Conservation (phyloP, 2,797 vertebrate species). For the Oryzias dopingdopingensis region DNA sequence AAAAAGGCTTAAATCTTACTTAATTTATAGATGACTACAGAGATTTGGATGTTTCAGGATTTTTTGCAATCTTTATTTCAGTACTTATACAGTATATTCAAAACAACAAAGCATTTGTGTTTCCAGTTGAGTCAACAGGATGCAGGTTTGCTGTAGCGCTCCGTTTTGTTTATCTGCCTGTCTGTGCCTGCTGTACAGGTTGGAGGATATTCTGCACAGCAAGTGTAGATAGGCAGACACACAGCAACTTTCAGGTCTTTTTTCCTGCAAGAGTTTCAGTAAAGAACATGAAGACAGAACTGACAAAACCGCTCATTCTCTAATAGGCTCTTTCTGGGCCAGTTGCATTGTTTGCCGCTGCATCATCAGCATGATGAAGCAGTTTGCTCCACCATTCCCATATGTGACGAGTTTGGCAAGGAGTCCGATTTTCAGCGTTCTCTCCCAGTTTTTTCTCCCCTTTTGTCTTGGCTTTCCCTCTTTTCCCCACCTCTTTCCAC, state of each 20-base stretch:
- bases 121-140: neutral
- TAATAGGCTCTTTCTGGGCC: slow-evolving; percentile 8
- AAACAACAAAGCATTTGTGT: neutral
- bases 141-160: slow-evolving; percentile 45
- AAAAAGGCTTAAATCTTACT: no score
- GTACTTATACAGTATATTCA: no score
- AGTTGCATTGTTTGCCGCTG: neutral
- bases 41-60: no score
- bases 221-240: slow-evolving; percentile 99
- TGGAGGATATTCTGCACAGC: slow-evolving; percentile 98
- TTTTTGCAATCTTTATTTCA: no score
- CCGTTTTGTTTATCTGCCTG: slow-evolving; percentile 90
- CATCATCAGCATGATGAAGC: slow-evolving; percentile 14
- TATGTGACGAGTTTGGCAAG: slow-evolving; percentile 12
- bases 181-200: slow-evolving; percentile 99
- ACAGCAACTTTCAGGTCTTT: slow-evolving; percentile 89
- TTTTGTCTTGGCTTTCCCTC: slow-evolving; percentile 32
- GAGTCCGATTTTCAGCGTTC: slow-evolving; percentile 20
- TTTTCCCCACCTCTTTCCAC: slow-evolving; percentile 48
- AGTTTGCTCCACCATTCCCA: slow-evolving; percentile 16
- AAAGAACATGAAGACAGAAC: neutral
- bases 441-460: slow-evolving; percentile 42
- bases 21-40: no score
- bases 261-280: neutral
- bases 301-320: neutral